Conservation (phyloP, 2,113 vertebrate species). For the Nothocercus nigrocapillus region DNA sequence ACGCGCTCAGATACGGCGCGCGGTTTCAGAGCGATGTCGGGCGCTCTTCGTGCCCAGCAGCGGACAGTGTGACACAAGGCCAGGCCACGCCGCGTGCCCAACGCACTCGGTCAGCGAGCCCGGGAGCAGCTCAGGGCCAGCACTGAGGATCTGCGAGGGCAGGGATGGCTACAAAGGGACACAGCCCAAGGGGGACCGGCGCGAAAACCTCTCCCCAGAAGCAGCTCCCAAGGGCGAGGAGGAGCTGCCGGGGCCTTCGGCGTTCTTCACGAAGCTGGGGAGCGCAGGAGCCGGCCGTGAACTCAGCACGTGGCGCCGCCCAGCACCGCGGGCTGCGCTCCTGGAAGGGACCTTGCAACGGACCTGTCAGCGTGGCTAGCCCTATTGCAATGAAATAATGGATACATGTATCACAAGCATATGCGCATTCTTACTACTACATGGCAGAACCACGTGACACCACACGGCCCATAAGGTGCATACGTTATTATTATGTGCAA, state of each 20-base stretch:
- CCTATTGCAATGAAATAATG: background rate
- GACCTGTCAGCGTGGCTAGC: background rate
- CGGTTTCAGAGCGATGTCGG: background rate
- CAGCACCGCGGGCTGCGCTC: background rate
- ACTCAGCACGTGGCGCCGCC: background rate
- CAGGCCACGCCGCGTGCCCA: no score
- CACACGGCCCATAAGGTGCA: background rate
- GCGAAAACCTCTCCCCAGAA: background rate
- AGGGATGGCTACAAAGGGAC: background rate
- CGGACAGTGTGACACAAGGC: no score
- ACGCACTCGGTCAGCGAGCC: background rate
- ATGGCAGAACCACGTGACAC: background rate
- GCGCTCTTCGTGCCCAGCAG: background rate
- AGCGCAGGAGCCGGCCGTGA: background rate
- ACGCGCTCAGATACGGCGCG: background rate
- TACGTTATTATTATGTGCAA: background rate
- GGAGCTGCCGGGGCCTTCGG: background rate
- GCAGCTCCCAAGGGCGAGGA: background rate
- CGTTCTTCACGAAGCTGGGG: background rate
- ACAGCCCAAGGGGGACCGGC: background rate
- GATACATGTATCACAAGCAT: background rate
- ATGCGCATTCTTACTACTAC: background rate
- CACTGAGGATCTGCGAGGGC: accelerated
- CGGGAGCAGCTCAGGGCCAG: background rate
- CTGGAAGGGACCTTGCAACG: background rate